These are phyloP conservation scores for Noctua fimbriata DNA, from an alignment of 2,888 invertebrate genomes.

Conservation along the genomic window DNA sequence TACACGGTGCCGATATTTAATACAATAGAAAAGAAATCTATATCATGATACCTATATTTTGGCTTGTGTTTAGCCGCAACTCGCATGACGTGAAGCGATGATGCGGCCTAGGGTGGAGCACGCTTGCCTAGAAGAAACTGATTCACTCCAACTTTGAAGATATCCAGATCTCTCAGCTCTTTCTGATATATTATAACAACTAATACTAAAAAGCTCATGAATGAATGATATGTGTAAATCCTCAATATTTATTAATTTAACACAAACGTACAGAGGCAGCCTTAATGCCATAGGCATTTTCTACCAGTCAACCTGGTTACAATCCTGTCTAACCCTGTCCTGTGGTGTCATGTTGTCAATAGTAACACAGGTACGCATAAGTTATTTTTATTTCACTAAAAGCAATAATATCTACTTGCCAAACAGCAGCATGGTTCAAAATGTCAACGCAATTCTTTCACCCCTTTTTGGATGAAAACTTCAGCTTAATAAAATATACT, in stretches of 20 bases:
- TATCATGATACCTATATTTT: no score
- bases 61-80: not conserved
- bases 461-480: not conserved
- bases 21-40: not conserved
- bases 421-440: not conserved
- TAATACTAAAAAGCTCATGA: not conserved
- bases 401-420: not conserved
- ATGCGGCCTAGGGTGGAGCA: no score
- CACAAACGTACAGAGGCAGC: no score
- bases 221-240: not conserved
- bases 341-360: no score
- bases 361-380: not conserved
- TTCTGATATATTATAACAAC: not conserved
- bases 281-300: no score
- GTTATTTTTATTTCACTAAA: not conserved
- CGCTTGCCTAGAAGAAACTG: not conserved
- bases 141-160: not conserved
- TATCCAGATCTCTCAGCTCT: not conserved
- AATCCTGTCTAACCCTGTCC: no score
- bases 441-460: not conserved
- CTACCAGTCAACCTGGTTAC: no score
- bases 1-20: not conserved
- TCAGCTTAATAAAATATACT: constrained; percentile 39
- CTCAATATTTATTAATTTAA: not conserved
- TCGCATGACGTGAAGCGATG: no score